Percentiles rank a stretch among this genome's conserved stretches.
Evolutionary conservation across 1,140 invertebrate species (phyloP).

Genomic region (Sinella curviseta): DNA sequence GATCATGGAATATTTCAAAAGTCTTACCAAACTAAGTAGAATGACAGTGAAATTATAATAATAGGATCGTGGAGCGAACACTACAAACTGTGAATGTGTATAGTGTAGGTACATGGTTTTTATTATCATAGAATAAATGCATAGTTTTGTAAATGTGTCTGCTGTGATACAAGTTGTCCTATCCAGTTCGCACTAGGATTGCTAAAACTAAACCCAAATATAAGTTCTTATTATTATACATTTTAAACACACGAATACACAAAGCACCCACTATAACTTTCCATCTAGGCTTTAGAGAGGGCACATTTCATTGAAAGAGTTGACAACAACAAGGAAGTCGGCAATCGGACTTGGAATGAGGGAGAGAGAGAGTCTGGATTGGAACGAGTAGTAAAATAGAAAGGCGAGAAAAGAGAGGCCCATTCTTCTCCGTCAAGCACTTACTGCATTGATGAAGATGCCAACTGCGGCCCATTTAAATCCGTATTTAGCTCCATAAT

Average conservation of each 20-base stretch:
- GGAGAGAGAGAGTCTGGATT: neutral
- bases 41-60: neutral
- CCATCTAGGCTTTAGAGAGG: too few species aligned
- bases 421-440: neutral
- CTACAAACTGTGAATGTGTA: neutral
- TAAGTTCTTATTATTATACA: too few species aligned
- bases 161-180: too few species aligned
- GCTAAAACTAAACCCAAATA: too few species aligned
- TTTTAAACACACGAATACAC: too few species aligned
- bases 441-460: conserved; percentile 22
- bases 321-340: neutral
- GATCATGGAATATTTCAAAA: neutral
- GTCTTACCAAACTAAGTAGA: too few species aligned
- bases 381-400: neutral
- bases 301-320: too few species aligned
- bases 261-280: too few species aligned
- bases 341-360: neutral
- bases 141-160: too few species aligned
- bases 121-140: too few species aligned
- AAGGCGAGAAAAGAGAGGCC: neutral
- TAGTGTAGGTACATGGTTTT: too few species aligned
- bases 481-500: conserved; percentile 8
- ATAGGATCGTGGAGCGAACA: neutral
- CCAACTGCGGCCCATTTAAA: conserved; percentile 30
- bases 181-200: too few species aligned